phyloP scores from a whole-genome alignment of 2,113 vertebrate species.

The Tragelaphus scriptus region DNA sequence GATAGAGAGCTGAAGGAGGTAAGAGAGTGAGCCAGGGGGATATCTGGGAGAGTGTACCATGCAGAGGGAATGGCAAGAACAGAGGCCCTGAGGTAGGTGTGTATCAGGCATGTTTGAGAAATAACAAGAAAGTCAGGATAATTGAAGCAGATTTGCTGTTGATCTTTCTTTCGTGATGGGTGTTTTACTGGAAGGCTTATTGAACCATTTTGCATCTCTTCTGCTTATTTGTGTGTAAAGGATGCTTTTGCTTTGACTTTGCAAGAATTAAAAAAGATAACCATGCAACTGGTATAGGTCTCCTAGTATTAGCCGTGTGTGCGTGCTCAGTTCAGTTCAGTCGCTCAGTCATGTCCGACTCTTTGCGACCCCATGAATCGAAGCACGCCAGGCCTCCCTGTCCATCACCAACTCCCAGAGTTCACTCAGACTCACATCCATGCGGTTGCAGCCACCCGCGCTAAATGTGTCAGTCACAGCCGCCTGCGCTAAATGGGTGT shows the following conservation, averaged over 20 bases:
- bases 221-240: neutral
- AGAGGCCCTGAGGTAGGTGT: neutral
- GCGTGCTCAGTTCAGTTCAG: neutral
- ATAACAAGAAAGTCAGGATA: neutral
- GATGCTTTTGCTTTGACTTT: slow-evolving; percentile 6
- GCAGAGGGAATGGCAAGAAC: neutral
- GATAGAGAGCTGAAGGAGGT: neutral
- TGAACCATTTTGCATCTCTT: neutral
- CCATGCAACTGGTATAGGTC: neutral
- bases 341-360: too few relatives aligned
- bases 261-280: neutral
- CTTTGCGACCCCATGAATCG: too few relatives aligned
- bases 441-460: too few relatives aligned
- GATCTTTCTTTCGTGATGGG: neutral
- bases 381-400: too few relatives aligned
- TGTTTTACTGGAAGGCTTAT: neutral
- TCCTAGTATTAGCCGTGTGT: neutral
- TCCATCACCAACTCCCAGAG: too few relatives aligned
- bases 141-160: neutral
- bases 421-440: too few relatives aligned
- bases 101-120: neutral
- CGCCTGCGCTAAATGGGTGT: neutral
- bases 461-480: too few relatives aligned
- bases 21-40: neutral
- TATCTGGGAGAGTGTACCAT: neutral